Conservation (phyloP, 2,888 invertebrate species). For the Stictocephala bisonia region DNA sequence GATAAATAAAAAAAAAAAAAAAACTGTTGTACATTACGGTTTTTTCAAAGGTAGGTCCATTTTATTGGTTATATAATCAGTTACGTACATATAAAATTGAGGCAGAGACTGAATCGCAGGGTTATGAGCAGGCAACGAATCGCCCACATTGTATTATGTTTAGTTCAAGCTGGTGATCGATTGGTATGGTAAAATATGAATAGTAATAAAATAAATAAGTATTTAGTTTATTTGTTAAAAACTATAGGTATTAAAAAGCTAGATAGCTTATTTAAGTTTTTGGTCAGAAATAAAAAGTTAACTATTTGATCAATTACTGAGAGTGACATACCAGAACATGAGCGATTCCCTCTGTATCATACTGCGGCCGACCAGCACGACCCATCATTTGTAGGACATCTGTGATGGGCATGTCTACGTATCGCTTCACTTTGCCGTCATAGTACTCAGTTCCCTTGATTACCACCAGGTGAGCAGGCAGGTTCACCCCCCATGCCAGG, state of each 20-base stretch:
- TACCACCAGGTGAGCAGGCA: conserved; percentile 98
- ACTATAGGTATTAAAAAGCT: no score
- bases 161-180: no score
- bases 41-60: no score
- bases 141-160: no score
- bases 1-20: no score
- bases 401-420: conserved; percentile 99
- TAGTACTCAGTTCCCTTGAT: conserved; percentile 99
- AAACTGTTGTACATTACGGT: no score
- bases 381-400: conserved; percentile 99
- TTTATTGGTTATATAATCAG: no score
- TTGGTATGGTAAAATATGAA: no score
- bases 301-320: neutral
- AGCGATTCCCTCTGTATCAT: conserved; percentile 91
- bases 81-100: no score
- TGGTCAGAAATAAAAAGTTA: neutral
- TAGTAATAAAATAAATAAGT: neutral
- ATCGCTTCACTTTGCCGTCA: conserved; percentile 95
- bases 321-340: conserved; percentile 72
- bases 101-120: no score
- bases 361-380: conserved; percentile 97
- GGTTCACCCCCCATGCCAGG: conserved; percentile 99
- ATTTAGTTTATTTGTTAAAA: neutral
- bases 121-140: no score
- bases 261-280: no score